Conservation (phyloP, 2,797 vertebrate genomes). For the Okamejei kenojei region DNA sequence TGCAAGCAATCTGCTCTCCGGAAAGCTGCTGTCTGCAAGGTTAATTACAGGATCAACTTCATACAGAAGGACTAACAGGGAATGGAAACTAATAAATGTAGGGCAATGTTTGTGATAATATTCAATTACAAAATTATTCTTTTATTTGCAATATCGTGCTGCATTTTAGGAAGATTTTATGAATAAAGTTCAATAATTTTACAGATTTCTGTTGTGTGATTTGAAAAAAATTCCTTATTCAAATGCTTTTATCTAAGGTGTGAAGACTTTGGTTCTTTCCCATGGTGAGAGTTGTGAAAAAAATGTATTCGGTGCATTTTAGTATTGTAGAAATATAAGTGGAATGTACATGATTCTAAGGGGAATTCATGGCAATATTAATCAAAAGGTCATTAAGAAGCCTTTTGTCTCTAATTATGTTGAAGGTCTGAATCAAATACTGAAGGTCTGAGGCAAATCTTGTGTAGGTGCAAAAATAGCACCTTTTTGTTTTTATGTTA, state of each 20-base stretch:
- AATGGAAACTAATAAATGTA: constrained; percentile 37
- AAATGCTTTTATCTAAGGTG: neutral
- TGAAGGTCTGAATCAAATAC: neutral
- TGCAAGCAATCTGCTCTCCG: constrained; percentile 35
- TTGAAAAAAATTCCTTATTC: neutral
- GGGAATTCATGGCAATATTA: neutral
- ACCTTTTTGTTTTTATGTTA: neutral
- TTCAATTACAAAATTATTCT: constrained; percentile 22
- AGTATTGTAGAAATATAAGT: neutral
- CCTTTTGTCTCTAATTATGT: neutral
- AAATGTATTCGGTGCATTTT: neutral
- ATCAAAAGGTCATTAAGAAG: neutral
- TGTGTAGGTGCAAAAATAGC: no score
- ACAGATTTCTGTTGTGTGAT: neutral
- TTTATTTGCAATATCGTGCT: neutral
- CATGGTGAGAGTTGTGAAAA: neutral
- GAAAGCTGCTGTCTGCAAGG: constrained; percentile 33
- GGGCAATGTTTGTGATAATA: constrained; percentile 27
- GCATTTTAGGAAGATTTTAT: neutral
- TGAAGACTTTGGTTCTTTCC: neutral
- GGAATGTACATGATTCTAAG: neutral
- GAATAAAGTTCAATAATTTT: neutral
- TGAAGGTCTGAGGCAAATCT: no score
- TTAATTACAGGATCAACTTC: constrained; percentile 39
- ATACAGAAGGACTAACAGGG: constrained; percentile 36